Conservation (phyloP, 2,797 vertebrate genomes). For the Forpus xanthops region DNA sequence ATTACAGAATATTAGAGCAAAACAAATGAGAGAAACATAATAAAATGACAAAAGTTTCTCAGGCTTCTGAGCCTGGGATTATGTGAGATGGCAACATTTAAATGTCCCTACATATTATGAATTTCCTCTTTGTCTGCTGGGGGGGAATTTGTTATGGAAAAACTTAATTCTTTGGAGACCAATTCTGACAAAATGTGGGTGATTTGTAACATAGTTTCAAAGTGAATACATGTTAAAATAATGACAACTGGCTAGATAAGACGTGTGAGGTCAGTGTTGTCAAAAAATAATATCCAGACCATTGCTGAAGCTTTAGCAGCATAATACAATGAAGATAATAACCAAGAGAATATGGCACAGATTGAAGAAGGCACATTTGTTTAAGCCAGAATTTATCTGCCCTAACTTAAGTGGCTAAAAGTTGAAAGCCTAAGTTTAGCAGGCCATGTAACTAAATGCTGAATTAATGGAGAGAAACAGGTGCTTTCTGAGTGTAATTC, state of each 20-base stretch:
- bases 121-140: background rate
- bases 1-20: background rate
- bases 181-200: background rate
- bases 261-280: background rate
- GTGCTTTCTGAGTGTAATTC: background rate
- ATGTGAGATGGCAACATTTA: background rate
- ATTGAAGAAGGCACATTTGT: background rate
- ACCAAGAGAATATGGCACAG: fast-evolving
- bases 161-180: background rate
- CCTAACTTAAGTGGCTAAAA: fast-evolving
- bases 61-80: background rate
- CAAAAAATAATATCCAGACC: background rate
- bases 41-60: background rate
- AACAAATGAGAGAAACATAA: background rate
- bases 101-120: background rate
- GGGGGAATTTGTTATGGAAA: background rate
- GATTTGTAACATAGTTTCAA: background rate
- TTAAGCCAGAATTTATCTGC: background rate
- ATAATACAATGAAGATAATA: background rate
- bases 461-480: background rate
- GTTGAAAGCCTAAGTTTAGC: background rate
- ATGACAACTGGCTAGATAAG: background rate
- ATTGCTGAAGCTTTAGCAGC: background rate
- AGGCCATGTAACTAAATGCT: background rate
- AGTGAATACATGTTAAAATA: background rate